phyloP scores from a whole-genome alignment of 2,888 invertebrate species.

The Conomelus anceps region DNA sequence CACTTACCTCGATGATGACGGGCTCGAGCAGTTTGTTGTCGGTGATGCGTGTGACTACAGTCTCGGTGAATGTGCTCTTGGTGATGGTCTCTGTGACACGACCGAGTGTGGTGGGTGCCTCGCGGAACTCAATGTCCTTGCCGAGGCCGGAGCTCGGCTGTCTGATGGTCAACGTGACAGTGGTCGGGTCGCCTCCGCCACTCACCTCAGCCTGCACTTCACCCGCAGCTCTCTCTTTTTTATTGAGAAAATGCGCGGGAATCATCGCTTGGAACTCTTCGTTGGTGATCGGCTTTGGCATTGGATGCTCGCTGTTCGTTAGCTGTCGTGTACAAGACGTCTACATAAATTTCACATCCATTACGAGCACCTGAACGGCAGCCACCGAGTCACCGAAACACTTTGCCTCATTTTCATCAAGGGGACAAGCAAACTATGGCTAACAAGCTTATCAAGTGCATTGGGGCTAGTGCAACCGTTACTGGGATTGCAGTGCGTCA shows the following conservation, averaged over 20 bases:
- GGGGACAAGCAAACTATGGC: too few relatives aligned
- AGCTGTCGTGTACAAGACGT: background rate
- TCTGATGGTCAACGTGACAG: constrained; percentile 81
- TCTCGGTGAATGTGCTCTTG: constrained; percentile 92
- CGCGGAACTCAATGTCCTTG: constrained; percentile 66
- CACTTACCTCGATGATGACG: constrained; percentile 80
- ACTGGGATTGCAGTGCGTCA: too few relatives aligned
- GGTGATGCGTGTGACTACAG: constrained; percentile 87
- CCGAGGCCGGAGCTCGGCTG: constrained; percentile 56
- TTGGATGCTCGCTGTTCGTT: background rate
- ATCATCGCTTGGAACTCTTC: constrained; percentile 95
- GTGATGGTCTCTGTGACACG: constrained; percentile 91
- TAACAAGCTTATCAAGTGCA: too few relatives aligned
- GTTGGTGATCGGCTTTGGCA: constrained; percentile 80
- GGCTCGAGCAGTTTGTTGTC: constrained; percentile 83
- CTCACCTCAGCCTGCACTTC: background rate
- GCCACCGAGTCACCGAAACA: too few relatives aligned
- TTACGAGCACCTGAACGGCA: background rate
- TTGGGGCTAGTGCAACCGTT: background rate
- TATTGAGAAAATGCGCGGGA: constrained; percentile 73
- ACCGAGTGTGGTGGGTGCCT: constrained; percentile 76
- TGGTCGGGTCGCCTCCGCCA: constrained; percentile 27
- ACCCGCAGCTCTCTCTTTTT: constrained; percentile 16
- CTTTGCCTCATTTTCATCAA: too few relatives aligned
- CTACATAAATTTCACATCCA: background rate